phyloP scores from a whole-genome alignment of 2,888 invertebrate species.

The Isoperla grammatica region DNA sequence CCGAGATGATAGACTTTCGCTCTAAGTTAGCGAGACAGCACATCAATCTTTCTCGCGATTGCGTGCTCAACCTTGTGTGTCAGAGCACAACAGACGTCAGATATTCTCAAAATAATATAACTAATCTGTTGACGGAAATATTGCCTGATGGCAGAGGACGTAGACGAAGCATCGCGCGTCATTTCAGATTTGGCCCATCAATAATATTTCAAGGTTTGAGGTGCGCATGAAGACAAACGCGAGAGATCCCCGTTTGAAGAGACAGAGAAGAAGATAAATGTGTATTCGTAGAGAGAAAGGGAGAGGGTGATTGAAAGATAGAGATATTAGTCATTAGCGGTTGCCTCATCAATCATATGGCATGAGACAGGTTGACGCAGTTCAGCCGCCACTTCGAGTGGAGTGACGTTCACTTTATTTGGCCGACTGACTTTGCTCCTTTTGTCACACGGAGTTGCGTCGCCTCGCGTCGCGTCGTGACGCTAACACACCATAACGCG shows the following conservation, averaged over 20 bases:
- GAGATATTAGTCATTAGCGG: constrained; percentile 24
- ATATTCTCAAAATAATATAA: constrained; percentile 17
- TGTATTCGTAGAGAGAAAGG: neutral
- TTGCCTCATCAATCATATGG: constrained; percentile 22
- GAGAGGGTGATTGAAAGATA: constrained; percentile 13
- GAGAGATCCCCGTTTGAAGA: constrained; percentile 10
- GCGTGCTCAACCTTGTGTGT: constrained; percentile 7
- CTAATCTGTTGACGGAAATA: constrained; percentile 28
- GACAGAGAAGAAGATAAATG: constrained; percentile 18
- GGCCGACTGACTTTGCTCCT: too few species aligned
- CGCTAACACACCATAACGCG: too few species aligned
- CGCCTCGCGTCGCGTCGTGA: too few species aligned
- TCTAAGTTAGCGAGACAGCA: constrained; percentile 16
- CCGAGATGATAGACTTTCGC: constrained; percentile 20
- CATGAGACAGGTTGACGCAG: neutral
- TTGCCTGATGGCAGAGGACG: constrained; percentile 31
- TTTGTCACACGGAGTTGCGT: too few species aligned
- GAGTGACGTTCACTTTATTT: too few species aligned
- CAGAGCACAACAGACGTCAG: constrained; percentile 11
- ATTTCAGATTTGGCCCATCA: constrained; percentile 45
- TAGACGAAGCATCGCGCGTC: constrained; percentile 43
- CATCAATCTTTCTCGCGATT: constrained; percentile 20
- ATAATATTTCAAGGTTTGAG: constrained; percentile 35
- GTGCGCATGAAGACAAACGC: constrained; percentile 16
- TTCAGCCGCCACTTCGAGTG: too few species aligned